A percentile compares a stretch with the other conserved stretches of the same genome.
Evolutionary conservation across 2,113 vertebrate genomes (phyloP).

Genomic region (Microtus oregoni): DNA sequence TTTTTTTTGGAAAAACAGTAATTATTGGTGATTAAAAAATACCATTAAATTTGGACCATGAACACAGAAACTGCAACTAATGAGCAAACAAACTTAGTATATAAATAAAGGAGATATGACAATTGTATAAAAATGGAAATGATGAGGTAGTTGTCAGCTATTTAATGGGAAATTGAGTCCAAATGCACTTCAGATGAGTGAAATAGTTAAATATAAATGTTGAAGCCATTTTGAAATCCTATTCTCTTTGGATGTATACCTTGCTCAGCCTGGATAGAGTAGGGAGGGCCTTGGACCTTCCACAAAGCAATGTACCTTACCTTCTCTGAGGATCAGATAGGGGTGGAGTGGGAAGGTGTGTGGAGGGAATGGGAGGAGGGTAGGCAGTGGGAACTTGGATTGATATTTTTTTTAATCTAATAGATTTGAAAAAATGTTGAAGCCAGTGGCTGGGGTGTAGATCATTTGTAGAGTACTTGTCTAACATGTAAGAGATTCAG

Average conservation of each 20-base stretch:
- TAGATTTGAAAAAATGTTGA: not conserved
- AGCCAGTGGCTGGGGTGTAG: not conserved
- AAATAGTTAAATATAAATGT: constrained; percentile 5
- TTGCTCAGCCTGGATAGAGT: too few relatives aligned
- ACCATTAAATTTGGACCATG: not conserved
- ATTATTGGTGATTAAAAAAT: not conserved
- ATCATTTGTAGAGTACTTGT: not conserved
- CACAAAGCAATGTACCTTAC: too few relatives aligned
- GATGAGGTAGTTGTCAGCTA: not conserved
- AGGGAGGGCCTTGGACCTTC: too few relatives aligned
- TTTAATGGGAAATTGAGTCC: not conserved
- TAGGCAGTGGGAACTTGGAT: too few relatives aligned
- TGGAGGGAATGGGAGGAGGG: too few relatives aligned
- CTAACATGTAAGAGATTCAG: not conserved
- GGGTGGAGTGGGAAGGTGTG: too few relatives aligned
- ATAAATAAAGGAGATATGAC: constrained; percentile 19
- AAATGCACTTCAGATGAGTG: constrained; percentile 20
- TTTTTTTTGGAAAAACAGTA: constrained; percentile 54
- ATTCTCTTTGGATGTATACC: too few relatives aligned
- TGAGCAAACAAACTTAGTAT: not conserved
- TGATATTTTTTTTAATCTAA: too few relatives aligned
- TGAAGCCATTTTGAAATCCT: not conserved
- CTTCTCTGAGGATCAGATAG: too few relatives aligned
- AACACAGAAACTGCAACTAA: not conserved
- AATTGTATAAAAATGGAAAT: not conserved